phyloP scores from a whole-genome alignment of 2,888 invertebrate species.

The Ophioninae sp. region DNA sequence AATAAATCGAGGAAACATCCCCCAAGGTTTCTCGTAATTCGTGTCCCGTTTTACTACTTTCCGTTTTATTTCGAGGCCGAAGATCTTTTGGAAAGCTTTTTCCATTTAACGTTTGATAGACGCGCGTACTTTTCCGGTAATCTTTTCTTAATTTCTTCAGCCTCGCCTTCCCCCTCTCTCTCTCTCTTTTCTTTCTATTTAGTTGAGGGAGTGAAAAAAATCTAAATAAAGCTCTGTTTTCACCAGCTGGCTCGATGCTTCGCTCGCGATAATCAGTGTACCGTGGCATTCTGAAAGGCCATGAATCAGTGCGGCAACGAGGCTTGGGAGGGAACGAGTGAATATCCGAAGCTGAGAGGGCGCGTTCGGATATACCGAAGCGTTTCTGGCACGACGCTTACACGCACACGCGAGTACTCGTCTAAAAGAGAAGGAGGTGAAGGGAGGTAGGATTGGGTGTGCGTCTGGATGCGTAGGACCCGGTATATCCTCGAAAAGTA shows the following conservation, averaged over 20 bases:
- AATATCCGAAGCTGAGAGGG: constrained; percentile 37
- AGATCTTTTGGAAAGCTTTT: neutral
- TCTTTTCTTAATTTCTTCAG: constrained; percentile 3
- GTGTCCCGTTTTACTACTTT: neutral
- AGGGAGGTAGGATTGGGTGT: neutral
- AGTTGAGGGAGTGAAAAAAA: constrained; percentile 5
- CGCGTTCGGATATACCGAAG: constrained; percentile 25
- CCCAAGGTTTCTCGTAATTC: no score
- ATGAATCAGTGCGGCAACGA: constrained; percentile 55
- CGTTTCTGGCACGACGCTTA: constrained; percentile 32
- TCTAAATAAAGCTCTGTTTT: constrained; percentile 39
- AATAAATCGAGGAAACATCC: no score
- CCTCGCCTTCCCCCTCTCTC: neutral
- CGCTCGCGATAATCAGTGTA: constrained; percentile 53
- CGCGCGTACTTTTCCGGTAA: neutral
- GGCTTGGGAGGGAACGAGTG: constrained; percentile 5
- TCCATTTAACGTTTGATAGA: constrained; percentile 3
- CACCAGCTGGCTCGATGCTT: constrained; percentile 48
- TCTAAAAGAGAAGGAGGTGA: neutral
- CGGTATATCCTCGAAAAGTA: constrained; percentile 64
- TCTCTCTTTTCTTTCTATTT: no score
- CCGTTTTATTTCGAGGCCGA: neutral
- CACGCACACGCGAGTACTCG: neutral
- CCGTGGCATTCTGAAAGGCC: constrained; percentile 48
- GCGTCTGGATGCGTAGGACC: constrained; percentile 9